Conservation (phyloP, 2,888 invertebrate species). For the Sturmia bella region DNA sequence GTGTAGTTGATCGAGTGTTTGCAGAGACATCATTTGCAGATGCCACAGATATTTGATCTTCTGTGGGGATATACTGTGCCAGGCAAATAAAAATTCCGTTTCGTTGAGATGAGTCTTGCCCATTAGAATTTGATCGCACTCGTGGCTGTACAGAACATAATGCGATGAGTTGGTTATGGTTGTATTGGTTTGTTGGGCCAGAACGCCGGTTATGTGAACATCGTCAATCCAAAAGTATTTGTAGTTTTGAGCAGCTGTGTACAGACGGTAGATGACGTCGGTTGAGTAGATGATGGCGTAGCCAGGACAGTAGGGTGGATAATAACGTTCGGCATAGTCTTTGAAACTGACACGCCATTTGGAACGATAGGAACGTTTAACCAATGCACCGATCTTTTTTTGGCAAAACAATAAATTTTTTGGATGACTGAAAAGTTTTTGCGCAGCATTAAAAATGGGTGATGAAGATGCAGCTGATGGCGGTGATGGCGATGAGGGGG, state of each 20-base stretch:
- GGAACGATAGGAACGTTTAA: constrained; percentile 85
- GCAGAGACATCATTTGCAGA: constrained; percentile 71
- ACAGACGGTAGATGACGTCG: constrained; percentile 84
- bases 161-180: constrained; percentile 81
- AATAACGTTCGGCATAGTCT: constrained; percentile 85
- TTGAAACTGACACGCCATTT: constrained; percentile 89
- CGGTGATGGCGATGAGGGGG: constrained; percentile 4
- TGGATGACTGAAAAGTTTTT: constrained; percentile 74
- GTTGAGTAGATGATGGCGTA: constrained; percentile 87
- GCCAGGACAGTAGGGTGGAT: constrained; percentile 90
- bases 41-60: constrained; percentile 82
- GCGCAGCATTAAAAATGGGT: constrained; percentile 56
- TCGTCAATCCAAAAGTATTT: constrained; percentile 93
- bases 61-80: constrained; percentile 81
- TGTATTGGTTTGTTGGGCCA: constrained; percentile 83
- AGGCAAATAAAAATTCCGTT: constrained; percentile 79
- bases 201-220: constrained; percentile 88
- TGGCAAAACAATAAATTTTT: constrained; percentile 86
- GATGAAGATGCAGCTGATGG: constrained; percentile 48
- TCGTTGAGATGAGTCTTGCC: constrained; percentile 75
- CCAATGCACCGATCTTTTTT: constrained; percentile 82
- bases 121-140: constrained; percentile 73
- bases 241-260: constrained; percentile 84
- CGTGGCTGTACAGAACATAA: constrained; percentile 73
- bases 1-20: constrained; percentile 40